phyloP scores from a whole-genome alignment of 2,113 vertebrate genomes.

The Pygoscelis adeliae region DNA sequence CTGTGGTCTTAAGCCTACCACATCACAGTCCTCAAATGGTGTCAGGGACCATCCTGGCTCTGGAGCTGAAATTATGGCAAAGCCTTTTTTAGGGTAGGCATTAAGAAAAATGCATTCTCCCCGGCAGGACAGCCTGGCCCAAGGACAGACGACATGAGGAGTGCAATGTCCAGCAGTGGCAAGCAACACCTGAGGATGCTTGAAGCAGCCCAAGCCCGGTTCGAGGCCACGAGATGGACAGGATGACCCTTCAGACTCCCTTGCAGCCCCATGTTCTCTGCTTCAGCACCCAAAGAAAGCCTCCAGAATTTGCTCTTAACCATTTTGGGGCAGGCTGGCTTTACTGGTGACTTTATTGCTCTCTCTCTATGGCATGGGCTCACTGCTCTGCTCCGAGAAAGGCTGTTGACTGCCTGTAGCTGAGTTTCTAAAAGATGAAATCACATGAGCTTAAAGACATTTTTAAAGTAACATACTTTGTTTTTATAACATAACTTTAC shows the following conservation, averaged over 20 bases:
- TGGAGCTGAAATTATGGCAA: neutral
- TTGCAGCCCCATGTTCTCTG: neutral
- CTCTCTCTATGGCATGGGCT: neutral
- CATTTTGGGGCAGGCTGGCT: neutral
- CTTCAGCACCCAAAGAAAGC: neutral
- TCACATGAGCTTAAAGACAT: neutral
- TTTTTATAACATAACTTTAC: neutral
- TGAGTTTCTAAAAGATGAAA: neutral
- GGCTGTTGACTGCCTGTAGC: neutral
- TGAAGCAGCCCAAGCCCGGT: neutral
- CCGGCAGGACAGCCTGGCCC: neutral
- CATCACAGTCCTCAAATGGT: neutral
- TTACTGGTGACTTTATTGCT: neutral
- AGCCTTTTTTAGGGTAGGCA: neutral
- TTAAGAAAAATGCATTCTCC: neutral
- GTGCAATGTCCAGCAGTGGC: too few species aligned
- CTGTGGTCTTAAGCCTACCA: neutral
- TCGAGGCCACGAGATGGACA: neutral
- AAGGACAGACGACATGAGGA: rapidly evolving
- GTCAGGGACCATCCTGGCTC: neutral
- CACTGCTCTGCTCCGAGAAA: neutral
- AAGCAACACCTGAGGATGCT: neutral
- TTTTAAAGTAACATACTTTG: neutral
- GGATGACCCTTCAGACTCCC: neutral
- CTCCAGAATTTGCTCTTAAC: neutral